Evolutionary conservation across 2,888 invertebrate species (phyloP).

Genomic region (Biston stratarius): DNA sequence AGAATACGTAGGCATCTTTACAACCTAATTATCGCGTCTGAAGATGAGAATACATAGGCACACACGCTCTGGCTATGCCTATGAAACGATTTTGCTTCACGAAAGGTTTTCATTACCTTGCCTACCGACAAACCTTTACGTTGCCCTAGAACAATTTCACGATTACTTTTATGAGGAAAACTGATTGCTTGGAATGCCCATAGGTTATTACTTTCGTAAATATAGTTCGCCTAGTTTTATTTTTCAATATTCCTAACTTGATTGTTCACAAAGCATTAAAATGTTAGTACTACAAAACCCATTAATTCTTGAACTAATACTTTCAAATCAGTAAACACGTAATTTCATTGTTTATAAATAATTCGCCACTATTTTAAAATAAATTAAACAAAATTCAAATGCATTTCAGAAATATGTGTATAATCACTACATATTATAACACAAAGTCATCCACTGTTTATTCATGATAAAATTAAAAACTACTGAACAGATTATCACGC

Average conservation of each 20-base stretch:
- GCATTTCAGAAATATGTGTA: too few relatives aligned
- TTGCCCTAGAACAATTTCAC: constrained; percentile 15
- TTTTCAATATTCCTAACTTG: not conserved
- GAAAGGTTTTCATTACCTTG: constrained; percentile 10
- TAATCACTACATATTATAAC: too few relatives aligned
- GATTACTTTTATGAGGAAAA: constrained; percentile 18
- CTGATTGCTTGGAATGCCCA: constrained; percentile 4
- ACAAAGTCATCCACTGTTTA: too few relatives aligned
- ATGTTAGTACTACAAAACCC: too few relatives aligned
- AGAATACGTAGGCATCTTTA: constrained; percentile 46
- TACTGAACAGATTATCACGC: too few relatives aligned
- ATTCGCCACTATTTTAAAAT: too few relatives aligned
- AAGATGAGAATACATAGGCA: constrained; percentile 37
- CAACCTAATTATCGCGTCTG: constrained; percentile 43
- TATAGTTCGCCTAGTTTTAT: not conserved
- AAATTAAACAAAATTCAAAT: too few relatives aligned
- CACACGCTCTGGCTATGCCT: not conserved
- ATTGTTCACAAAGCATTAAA: not conserved
- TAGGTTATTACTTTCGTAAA: constrained; percentile 16
- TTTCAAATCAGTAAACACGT: too few relatives aligned
- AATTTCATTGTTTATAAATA: too few relatives aligned
- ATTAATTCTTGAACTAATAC: too few relatives aligned
- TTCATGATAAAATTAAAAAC: too few relatives aligned
- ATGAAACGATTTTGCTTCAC: constrained; percentile 12
- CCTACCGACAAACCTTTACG: constrained; percentile 1